Base-by-base conservation (phyloP, 2,888 invertebrate genomes). In the Fragum whitleyi region DNA sequence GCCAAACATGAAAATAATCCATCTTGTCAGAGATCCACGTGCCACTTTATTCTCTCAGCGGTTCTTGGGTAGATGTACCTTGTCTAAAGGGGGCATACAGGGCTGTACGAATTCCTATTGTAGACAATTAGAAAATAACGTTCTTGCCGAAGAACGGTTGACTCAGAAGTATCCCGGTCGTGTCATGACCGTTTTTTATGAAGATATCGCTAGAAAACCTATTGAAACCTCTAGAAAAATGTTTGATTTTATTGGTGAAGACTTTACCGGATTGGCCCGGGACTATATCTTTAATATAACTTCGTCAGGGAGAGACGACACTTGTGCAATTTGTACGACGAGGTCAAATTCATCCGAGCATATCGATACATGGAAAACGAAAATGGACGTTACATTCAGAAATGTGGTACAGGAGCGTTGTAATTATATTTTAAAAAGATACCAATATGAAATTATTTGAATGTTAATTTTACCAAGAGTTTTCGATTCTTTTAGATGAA, bases 1-100 rank as follows among this genome's bases (percentile, higher is more conserved):
- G 3, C 85, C 83, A 23, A 62, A 74, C 26, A 57, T 86, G 36
- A 77, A 85, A 75, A 81, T 86, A 7, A 32, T 86, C 21, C 85
- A 86, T 75, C 69, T 86, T 9, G 77, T 85, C 2, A 59, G 86
- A 47, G 86, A 86, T 69, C 86, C 86, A n/a, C 68, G 86, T 3
- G 84, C 79, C 1, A 83, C 81, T 9, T 53, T 83, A 1, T 26
- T 36, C 9, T 86, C 86, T 19, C 82, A 82, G 32, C 6, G 61
- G 14, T 59, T 19, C 6, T 19, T 78, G 19, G 82, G 82, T 19
- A 69, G n/a, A 51, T 85, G 81, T 65, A 16, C 28, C 2, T 7
- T 0, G 0, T 32, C 14, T 3, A 19, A 23, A 14, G 81, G 79
- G 0, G 81, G 85, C 0, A 23, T 9, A 19, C 9, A 29, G 1